phyloP scores from a whole-genome alignment of 1,140 invertebrate species.

The Druon quercuslanigerum region DNA sequence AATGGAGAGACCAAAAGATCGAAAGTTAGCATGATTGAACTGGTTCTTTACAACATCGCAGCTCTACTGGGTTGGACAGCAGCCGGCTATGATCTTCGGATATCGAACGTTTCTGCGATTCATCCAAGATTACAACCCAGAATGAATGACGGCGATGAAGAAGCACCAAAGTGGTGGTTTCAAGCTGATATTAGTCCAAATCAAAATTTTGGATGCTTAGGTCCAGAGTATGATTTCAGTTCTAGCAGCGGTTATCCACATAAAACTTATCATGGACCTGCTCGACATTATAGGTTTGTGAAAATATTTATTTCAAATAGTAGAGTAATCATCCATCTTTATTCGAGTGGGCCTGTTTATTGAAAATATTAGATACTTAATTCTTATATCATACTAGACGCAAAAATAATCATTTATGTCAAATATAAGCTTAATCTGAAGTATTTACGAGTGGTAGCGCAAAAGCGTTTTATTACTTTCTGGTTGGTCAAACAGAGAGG shows the following conservation, averaged over 20 bases:
- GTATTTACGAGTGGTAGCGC: too few species aligned
- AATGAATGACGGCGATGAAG: conserved; percentile 61
- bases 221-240: conserved; percentile 78
- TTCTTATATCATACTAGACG: too few species aligned
- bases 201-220: conserved; percentile 71
- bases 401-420: too few species aligned
- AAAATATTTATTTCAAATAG: too few species aligned
- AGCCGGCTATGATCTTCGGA: conserved; percentile 92
- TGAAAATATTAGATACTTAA: too few species aligned
- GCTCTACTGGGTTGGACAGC: conserved; percentile 91
- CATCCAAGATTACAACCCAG: conserved; percentile 85
- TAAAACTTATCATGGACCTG: conserved; percentile 94
- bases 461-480: too few species aligned
- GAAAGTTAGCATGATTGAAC: conserved; percentile 85
- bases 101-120: conserved; percentile 89
- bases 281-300: conserved; percentile 83
- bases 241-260: conserved; percentile 82
- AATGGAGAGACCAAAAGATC: conserved; percentile 83
- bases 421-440: too few species aligned
- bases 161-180: conserved; percentile 68
- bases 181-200: conserved; percentile 64
- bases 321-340: too few species aligned
- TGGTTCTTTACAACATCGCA: conserved; percentile 92
- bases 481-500: too few species aligned
- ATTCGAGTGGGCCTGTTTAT: too few species aligned